phyloP scores from a whole-genome alignment of 2,113 vertebrate species.

The Charadrius vociferus region DNA sequence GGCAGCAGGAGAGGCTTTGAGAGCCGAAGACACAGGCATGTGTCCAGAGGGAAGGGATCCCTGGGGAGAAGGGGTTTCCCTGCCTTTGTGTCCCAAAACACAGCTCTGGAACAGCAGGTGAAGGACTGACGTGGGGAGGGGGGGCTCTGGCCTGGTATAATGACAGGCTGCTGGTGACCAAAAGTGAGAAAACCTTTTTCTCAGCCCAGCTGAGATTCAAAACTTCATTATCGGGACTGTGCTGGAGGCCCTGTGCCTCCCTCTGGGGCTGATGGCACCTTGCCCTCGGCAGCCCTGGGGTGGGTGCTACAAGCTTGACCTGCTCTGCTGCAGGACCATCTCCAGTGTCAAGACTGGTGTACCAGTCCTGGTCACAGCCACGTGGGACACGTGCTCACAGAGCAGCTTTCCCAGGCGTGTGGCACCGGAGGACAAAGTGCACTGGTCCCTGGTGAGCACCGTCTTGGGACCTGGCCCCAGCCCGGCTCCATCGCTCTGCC shows the following conservation, averaged over 20 bases:
- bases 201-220: not conserved
- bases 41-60: too few species aligned
- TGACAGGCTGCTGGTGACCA: fast-evolving
- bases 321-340: fast-evolving
- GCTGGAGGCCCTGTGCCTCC: not conserved
- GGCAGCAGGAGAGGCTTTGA: not conserved
- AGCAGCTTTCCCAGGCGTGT: fast-evolving
- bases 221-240: fast-evolving
- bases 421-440: fast-evolving
- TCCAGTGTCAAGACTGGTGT: not conserved
- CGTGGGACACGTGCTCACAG: fast-evolving
- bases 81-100: not conserved
- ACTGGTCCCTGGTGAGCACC: fast-evolving
- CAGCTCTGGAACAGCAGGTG: not conserved
- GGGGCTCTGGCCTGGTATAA: not conserved
- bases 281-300: not conserved
- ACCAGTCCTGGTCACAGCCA: not conserved
- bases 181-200: not conserved
- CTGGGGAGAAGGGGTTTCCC: not conserved
- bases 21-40: not conserved
- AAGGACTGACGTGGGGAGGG: too few species aligned
- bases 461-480: fast-evolving
- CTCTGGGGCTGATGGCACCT: fast-evolving
- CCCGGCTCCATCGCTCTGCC: fast-evolving
- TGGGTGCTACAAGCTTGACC: not conserved